Conservation (phyloP, 1,140 invertebrate species). For the Cryptotermes secundus region DNA sequence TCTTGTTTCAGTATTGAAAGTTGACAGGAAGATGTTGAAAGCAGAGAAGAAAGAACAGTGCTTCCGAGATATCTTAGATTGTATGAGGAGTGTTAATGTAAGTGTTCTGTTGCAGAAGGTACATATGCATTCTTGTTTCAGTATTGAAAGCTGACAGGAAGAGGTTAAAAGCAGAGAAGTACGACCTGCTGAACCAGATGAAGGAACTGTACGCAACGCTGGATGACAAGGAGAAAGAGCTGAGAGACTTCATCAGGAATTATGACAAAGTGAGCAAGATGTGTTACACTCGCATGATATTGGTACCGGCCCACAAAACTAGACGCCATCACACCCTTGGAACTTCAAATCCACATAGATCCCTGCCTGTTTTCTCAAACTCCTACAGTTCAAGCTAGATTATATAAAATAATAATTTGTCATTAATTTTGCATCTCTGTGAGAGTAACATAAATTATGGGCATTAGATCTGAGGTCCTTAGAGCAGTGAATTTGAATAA, state of each 20-base stretch:
- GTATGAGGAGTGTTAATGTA: constrained; percentile 4
- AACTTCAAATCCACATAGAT: too few species aligned
- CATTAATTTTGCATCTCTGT: too few species aligned
- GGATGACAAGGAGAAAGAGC: constrained; percentile 91
- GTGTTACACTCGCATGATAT: too few species aligned
- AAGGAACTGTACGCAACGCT: constrained; percentile 91
- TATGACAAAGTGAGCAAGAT: constrained; percentile 80
- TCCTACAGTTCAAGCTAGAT: too few species aligned
- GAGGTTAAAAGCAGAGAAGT: constrained; percentile 88
- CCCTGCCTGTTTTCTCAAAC: too few species aligned
- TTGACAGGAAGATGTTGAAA: constrained; percentile 86
- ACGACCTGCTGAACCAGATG: constrained; percentile 91
- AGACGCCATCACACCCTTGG: too few species aligned
- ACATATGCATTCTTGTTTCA: constrained; percentile 42
- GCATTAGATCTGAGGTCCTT: too few species aligned
- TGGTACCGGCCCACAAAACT: too few species aligned
- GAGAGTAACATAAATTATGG: too few species aligned
- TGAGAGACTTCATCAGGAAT: constrained; percentile 90
- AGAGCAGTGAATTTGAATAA: too few species aligned
- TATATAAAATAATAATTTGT: too few species aligned
- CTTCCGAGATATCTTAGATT: too few species aligned
- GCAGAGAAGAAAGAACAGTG: constrained; percentile 46
- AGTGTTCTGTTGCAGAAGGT: constrained; percentile 6
- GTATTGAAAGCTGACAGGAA: constrained; percentile 87
- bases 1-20: constrained; percentile 67